These are phyloP conservation scores for Tinea semifulvella DNA, from an alignment of 2,888 invertebrate species.

Conservation along the genomic window DNA sequence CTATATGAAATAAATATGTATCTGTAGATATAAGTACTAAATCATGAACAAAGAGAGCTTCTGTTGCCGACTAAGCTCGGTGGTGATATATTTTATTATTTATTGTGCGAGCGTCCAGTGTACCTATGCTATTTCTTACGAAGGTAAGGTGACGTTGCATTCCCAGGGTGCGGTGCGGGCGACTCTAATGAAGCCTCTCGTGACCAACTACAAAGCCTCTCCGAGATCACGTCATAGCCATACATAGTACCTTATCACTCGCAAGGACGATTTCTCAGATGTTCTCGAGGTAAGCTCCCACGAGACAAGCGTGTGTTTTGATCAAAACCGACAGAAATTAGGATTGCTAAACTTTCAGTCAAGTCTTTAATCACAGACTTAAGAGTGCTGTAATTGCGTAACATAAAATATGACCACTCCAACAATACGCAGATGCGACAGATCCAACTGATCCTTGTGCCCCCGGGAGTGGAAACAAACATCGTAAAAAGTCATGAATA, in stretches of 20 bases:
- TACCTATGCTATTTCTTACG: not conserved
- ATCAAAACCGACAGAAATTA: slow-evolving; percentile 5
- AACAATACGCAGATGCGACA: slow-evolving; percentile 47
- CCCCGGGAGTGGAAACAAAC: slow-evolving; percentile 37
- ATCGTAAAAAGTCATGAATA: slow-evolving; percentile 50
- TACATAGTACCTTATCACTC: slow-evolving; percentile 2
- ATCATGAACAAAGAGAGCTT: no score
- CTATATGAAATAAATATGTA: no score
- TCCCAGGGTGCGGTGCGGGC: slow-evolving; percentile 32
- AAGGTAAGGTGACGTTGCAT: slow-evolving; percentile 34
- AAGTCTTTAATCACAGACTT: slow-evolving; percentile 1
- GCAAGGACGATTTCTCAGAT: slow-evolving; percentile 6
- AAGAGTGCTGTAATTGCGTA: slow-evolving; percentile 21
- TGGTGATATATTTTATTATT: slow-evolving; percentile 6
- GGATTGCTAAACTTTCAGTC: slow-evolving; percentile 3
- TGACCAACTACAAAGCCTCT: slow-evolving; percentile 32
- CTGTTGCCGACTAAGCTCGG: no score
- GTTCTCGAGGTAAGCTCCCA: slow-evolving; percentile 7
- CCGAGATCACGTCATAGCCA: not conserved
- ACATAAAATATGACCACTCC: slow-evolving; percentile 38
- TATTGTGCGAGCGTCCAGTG: not conserved
- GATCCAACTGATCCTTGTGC: slow-evolving; percentile 37
- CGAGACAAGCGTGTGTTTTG: slow-evolving; percentile 7
- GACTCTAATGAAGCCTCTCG: slow-evolving; percentile 50
- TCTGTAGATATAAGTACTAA: no score